Conservation (phyloP, 2,888 invertebrate genomes). For the Steinernema hermaphroditum region DNA sequence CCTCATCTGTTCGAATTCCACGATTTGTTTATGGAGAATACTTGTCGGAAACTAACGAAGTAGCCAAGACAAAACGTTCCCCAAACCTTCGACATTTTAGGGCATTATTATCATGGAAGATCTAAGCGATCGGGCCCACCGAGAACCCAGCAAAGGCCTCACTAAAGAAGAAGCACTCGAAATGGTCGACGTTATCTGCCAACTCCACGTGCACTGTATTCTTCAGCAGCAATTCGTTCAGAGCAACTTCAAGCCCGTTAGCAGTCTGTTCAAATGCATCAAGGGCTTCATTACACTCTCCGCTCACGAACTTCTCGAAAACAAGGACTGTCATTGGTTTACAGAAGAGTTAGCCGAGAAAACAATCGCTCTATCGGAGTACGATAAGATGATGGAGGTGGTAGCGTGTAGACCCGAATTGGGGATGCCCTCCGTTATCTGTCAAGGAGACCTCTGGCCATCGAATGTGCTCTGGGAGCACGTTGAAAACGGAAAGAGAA, state of each 20-base stretch:
- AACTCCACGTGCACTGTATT: neutral
- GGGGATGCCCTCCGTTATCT: slow-evolving; percentile 13
- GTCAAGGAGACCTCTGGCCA: slow-evolving; percentile 16
- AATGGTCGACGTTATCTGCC: neutral
- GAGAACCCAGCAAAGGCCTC: neutral
- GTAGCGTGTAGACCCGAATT: neutral
- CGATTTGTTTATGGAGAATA: slow-evolving; percentile 6
- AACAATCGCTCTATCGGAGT: neutral
- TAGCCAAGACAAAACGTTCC: neutral
- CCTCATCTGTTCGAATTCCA: neutral
- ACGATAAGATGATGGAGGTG: neutral
- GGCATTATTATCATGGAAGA: slow-evolving; percentile 3
- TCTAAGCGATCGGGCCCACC: neutral
- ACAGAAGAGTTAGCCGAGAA: neutral
- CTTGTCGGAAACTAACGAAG: neutral
- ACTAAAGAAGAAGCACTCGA: neutral
- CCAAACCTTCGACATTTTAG: neutral
- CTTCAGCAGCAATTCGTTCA: neutral
- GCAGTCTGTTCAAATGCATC: slow-evolving; percentile 6
- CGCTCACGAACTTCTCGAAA: neutral
- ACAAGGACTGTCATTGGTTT: slow-evolving; percentile 4
- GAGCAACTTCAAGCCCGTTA: neutral
- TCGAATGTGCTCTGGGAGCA: neutral
- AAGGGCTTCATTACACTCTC: neutral
- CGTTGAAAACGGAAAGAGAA: neutral